These are phyloP conservation scores for Platyrinchus mystaceus DNA, from an alignment of 2,797 vertebrate species.

Conservation along the genomic window DNA sequence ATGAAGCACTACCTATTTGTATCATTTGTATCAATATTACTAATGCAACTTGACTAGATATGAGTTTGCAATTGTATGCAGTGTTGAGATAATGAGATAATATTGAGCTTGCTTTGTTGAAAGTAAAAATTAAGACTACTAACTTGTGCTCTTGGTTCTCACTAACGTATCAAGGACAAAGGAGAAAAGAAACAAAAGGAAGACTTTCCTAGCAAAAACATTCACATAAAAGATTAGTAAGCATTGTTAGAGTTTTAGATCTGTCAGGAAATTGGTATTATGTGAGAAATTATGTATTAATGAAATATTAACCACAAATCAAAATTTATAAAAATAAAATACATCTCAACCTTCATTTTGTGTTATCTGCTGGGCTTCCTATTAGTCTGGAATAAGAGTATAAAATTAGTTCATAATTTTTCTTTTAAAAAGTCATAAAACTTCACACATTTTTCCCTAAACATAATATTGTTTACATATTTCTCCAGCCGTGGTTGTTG, in stretches of 20 bases:
- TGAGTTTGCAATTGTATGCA: background rate
- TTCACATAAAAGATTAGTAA: background rate
- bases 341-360: background rate
- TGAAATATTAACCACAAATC: background rate
- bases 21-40: background rate
- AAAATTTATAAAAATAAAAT: background rate
- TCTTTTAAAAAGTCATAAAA: background rate
- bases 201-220: background rate
- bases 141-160: background rate
- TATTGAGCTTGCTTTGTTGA: background rate
- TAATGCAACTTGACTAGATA: background rate
- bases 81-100: background rate
- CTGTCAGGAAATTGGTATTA: background rate
- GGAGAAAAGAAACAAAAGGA: background rate
- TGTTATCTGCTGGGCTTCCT: background rate
- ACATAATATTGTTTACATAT: background rate
- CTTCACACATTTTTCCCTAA: background rate
- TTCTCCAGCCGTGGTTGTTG: background rate
- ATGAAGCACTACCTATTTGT: background rate
- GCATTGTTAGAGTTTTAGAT: background rate
- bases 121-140: background rate
- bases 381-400: background rate
- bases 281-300: background rate
- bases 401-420: background rate
- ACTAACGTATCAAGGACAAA: rapidly evolving